Evolutionary conservation across 1,140 invertebrate genomes (phyloP), one percentile per base, ranked within the genome.

Genomic region (Saccostrea cuccullata): DNA sequence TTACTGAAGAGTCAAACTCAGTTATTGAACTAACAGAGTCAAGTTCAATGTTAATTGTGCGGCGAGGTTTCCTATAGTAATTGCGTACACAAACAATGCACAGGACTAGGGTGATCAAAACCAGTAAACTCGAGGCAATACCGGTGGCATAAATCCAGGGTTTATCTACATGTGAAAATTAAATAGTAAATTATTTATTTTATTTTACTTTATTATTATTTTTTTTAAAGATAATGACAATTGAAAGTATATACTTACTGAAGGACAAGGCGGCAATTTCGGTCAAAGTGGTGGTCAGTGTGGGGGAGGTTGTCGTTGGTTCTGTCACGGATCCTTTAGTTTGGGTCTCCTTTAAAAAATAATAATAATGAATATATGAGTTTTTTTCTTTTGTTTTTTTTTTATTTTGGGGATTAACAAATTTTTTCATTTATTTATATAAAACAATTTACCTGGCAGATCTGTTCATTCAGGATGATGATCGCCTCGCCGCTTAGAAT

Each of bases 61-160:
- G 60, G 60, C 20, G 60, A 23, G 4, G 60, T 67, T 67, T 67
- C 60, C 17, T 23, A 23, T 20, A 67, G 8, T 23, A 20, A 67
- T 6, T n/a, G n/a, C n/a, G n/a, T n/a, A n/a, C n/a, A n/a, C n/a
- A n/a, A n/a, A n/a, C n/a, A 64, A n/a, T 64, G 17, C 60, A 64
- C 60, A n/a, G 60, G 36, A 84, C 30, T 30, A 84, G 20, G 23
- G 60, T 67, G 60, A 23, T 67, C 60, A 67, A 20, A 23, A 4
- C 60, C 60, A 67, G 2, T 67, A 67, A 15, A 67, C 60, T 23
- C 17, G 60, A 67, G 60, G 60, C 20, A 67, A 67, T 67, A 67
- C 60, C 60, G 23, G 60, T 67, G 20, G 60, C 60, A 67, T 67
- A 67, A 67, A 67, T 67, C 60, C 60, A 67, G 60, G 60, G 60